These are phyloP conservation scores for Pachycephala philippinensis DNA, from an alignment of 2,113 vertebrate species.

Conservation along the genomic window DNA sequence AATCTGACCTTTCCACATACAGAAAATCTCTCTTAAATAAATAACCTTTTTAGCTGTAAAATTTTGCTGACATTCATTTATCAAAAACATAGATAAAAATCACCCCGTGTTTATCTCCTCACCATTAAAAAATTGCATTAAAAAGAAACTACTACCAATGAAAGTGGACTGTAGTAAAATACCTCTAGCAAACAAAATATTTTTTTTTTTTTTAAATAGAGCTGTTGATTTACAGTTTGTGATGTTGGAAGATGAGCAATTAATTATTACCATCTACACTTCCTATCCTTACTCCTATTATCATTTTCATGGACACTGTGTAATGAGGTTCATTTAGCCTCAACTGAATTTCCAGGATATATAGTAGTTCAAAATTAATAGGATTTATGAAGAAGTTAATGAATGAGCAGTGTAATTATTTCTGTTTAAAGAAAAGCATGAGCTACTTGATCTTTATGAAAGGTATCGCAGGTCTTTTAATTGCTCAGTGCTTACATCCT, in stretches of 20 bases:
- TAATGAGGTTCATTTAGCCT: conserved; percentile 60
- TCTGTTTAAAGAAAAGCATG: conserved; percentile 48
- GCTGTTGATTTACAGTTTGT: conserved; percentile 34
- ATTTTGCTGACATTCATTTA: conserved; percentile 75
- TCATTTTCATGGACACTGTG: not conserved
- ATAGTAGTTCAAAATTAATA: conserved; percentile 46
- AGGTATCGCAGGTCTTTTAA: conserved; percentile 22
- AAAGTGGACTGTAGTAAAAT: not conserved
- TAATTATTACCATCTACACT: conserved; percentile 58
- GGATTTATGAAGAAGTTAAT: conserved; percentile 54
- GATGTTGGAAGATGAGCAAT: conserved; percentile 44
- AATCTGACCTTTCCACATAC: conserved; percentile 84
- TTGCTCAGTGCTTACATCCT: not conserved
- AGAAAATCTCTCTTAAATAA: conserved; percentile 85
- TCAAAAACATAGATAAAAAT: conserved; percentile 73
- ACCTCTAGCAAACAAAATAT: not conserved
- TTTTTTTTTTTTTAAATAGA: not conserved
- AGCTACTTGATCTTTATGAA: conserved; percentile 50
- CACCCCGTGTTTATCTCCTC: conserved; percentile 59
- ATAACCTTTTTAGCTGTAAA: conserved; percentile 83
- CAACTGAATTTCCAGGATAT: conserved; percentile 22
- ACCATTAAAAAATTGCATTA: conserved; percentile 62
- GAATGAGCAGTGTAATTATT: conserved; percentile 49
- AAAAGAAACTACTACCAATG: not conserved
- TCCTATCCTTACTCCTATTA: conserved; percentile 26